phyloP scores from a whole-genome alignment of 1,140 invertebrate species.

The Daktulosphaira vitifoliae region DNA sequence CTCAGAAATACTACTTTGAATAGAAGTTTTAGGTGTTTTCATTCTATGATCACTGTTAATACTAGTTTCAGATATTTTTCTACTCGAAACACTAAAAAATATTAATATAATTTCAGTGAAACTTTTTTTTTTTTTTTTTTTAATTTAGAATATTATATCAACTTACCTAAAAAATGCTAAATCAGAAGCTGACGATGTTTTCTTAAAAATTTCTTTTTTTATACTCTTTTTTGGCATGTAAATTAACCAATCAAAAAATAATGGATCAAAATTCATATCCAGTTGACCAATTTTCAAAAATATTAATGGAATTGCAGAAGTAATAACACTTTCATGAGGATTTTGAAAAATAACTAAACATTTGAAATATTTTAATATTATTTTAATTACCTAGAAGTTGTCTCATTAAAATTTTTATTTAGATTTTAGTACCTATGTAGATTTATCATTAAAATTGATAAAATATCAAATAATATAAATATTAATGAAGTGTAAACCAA shows the following conservation, averaged over 20 bases:
- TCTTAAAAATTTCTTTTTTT: constrained; percentile 47
- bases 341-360: constrained; percentile 45
- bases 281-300: constrained; percentile 50
- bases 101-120: too few species aligned
- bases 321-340: constrained; percentile 46
- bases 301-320: constrained; percentile 49
- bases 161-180: constrained; percentile 33
- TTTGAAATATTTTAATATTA: neutral
- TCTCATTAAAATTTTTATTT: too few species aligned
- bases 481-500: too few species aligned
- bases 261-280: constrained; percentile 52
- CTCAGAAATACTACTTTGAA: constrained; percentile 33
- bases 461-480: too few species aligned
- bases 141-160: too few species aligned
- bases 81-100: constrained; percentile 27
- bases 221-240: constrained; percentile 29
- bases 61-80: constrained; percentile 32
- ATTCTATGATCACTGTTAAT: constrained; percentile 17
- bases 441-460: too few species aligned
- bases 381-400: too few species aligned
- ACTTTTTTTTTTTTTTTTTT: too few species aligned
- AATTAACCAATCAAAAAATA: constrained; percentile 53
- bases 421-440: too few species aligned
- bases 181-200: constrained; percentile 42
- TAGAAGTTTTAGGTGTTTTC: constrained; percentile 24